Percentiles rank a stretch among this genome's conserved stretches.
Conservation (phyloP, 2,888 invertebrate species). For the Abrostola triplasia region DNA sequence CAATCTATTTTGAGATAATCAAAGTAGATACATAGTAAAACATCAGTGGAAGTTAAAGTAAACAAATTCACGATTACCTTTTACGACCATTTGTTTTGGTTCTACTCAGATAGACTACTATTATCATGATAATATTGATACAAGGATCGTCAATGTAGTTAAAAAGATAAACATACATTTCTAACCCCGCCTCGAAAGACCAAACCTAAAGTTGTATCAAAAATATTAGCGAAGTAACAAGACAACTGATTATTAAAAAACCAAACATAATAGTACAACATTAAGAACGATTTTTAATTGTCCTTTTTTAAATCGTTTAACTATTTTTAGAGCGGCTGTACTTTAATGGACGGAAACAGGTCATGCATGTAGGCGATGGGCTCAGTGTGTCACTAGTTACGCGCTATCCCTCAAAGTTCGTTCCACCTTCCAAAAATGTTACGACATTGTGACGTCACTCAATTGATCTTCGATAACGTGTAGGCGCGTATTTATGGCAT, state of each 20-base stretch:
- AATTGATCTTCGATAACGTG: conserved; percentile 16
- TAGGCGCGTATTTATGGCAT: conserved; percentile 2
- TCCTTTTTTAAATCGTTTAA: conserved; percentile 17
- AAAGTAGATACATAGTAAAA: no score
- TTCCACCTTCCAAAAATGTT: conserved; percentile 17
- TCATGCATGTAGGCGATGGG: conserved; percentile 17
- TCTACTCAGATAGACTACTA: no score
- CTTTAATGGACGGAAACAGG: conserved; percentile 37
- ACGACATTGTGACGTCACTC: conserved; percentile 22
- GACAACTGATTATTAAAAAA: not conserved
- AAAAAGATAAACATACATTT: no score
- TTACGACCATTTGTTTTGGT: no score
- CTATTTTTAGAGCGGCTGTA: conserved; percentile 5
- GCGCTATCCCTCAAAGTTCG: conserved; percentile 15
- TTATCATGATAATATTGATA: no score
- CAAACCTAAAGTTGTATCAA: no score
- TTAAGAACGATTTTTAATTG: conserved; percentile 18
- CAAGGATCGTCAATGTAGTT: no score
- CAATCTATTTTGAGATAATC: no score
- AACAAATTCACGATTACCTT: no score
- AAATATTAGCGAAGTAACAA: not conserved
- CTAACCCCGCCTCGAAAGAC: no score
- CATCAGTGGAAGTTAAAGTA: no score
- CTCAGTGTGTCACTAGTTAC: conserved; percentile 31
- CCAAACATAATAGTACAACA: not conserved